A percentile compares a stretch with the other conserved stretches of the same genome.
Conservation (phyloP, 1,140 invertebrate genomes). For the Bombus superbus region DNA sequence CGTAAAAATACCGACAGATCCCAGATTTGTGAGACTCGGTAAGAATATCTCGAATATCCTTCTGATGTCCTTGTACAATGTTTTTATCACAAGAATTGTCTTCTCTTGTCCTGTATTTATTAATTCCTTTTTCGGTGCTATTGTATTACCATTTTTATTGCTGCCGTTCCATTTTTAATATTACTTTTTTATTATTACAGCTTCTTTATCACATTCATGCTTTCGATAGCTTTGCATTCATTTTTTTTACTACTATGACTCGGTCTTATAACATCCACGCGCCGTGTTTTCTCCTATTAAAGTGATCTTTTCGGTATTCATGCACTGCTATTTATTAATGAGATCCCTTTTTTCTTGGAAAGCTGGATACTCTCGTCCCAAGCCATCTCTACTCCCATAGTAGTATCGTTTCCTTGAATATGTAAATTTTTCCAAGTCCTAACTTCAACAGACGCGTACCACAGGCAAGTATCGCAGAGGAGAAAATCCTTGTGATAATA, state of each 20-base stretch:
- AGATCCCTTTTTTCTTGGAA: neutral
- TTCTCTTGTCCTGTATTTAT: neutral
- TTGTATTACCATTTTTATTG: neutral
- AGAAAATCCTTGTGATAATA: neutral
- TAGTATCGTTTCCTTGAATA: neutral
- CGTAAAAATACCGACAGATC: neutral
- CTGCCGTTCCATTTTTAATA: neutral
- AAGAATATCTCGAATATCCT: neutral
- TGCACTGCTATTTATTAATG: neutral
- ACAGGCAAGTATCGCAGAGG: neutral
- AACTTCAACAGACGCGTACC: neutral
- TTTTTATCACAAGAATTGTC: neutral
- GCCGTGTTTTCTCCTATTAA: neutral
- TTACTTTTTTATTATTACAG: neutral
- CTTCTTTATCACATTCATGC: neutral
- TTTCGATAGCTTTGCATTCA: neutral
- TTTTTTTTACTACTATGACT: neutral
- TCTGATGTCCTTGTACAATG: neutral
- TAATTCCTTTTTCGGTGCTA: neutral
- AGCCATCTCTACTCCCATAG: neutral
- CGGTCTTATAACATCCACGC: too few species aligned
- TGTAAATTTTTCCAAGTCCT: neutral
- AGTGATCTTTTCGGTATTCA: neutral
- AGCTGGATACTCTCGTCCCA: too few species aligned
- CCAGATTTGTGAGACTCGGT: neutral